These are phyloP conservation scores for Lasius platythorax DNA, from an alignment of 2,888 invertebrate genomes.

Conservation along the genomic window DNA sequence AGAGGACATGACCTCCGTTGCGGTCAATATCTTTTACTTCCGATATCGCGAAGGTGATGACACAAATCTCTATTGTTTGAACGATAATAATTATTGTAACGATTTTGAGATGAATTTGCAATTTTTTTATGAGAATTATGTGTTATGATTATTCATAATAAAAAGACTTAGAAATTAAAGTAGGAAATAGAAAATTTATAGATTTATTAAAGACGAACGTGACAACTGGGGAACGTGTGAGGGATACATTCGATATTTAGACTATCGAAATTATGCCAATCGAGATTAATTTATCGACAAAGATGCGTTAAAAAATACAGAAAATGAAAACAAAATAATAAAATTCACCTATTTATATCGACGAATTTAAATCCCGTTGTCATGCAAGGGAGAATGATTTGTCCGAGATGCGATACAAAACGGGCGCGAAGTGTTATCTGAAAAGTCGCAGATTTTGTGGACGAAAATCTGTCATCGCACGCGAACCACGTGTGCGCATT, in stretches of 20 bases:
- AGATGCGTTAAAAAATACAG: too few species aligned
- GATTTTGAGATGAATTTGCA: background rate
- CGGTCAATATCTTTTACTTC: constrained; percentile 40
- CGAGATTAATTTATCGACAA: background rate
- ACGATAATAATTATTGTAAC: background rate
- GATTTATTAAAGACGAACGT: background rate
- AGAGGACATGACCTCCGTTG: constrained; percentile 40
- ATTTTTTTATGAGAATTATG: background rate
- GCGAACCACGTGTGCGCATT: constrained; percentile 50
- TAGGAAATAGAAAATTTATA: background rate
- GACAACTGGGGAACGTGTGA: background rate
- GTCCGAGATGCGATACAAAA: background rate
- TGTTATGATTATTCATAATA: background rate
- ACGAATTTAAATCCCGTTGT: background rate
- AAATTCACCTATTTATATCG: too few species aligned
- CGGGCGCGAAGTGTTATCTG: background rate
- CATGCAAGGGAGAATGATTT: background rate
- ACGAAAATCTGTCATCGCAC: constrained; percentile 42
- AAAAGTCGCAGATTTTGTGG: background rate
- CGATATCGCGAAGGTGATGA: constrained; percentile 18
- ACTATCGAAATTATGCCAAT: background rate
- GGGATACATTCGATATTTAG: background rate
- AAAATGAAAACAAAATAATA: background rate
- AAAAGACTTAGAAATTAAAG: background rate
- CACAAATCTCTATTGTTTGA: background rate